Conservation (phyloP, 2,797 vertebrate genomes). For the Toxotes lorentzi region DNA sequence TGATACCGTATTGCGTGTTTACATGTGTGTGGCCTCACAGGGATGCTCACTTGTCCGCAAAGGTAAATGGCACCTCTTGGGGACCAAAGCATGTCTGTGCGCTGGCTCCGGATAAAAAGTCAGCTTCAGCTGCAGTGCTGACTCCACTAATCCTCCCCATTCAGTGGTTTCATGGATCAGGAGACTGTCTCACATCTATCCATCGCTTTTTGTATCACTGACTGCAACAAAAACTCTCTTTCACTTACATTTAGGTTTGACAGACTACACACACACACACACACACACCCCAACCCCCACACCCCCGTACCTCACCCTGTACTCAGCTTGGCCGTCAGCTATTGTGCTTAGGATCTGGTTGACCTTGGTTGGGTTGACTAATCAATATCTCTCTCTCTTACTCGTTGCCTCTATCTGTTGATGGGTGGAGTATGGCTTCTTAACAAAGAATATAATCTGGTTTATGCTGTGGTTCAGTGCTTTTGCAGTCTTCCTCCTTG, state of each 20-base stretch:
- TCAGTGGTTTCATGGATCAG: slow-evolving; percentile 38
- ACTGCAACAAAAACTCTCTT: slow-evolving; percentile 65
- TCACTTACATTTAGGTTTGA: slow-evolving; percentile 13
- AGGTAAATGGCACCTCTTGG: slow-evolving; percentile 11
- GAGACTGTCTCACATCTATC: slow-evolving; percentile 22
- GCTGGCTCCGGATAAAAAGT: slow-evolving; percentile 44
- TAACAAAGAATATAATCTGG: not conserved
- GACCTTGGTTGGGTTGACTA: slow-evolving; percentile 43
- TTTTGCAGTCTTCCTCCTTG: not conserved
- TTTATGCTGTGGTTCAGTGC: not conserved
- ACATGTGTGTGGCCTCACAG: not conserved
- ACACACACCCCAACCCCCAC: not conserved
- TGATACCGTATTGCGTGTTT: not conserved
- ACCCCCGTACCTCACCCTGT: not conserved
- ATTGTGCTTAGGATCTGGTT: slow-evolving; percentile 24
- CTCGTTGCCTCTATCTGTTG: slow-evolving; percentile 8
- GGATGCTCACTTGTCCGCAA: slow-evolving; percentile 1
- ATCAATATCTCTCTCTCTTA: slow-evolving; percentile 47
- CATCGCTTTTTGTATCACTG: slow-evolving; percentile 47
- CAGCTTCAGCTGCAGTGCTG: slow-evolving; percentile 50
- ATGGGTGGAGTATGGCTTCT: not conserved
- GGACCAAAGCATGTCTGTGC: slow-evolving; percentile 29
- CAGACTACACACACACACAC: not conserved
- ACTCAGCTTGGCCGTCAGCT: slow-evolving; percentile 1
- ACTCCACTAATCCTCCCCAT: slow-evolving; percentile 59